These are phyloP conservation scores for Aurelia coerulea DNA, from an alignment of 30 jellyfish, hydroid and myxozoan genomes.

Conservation along the genomic window DNA sequence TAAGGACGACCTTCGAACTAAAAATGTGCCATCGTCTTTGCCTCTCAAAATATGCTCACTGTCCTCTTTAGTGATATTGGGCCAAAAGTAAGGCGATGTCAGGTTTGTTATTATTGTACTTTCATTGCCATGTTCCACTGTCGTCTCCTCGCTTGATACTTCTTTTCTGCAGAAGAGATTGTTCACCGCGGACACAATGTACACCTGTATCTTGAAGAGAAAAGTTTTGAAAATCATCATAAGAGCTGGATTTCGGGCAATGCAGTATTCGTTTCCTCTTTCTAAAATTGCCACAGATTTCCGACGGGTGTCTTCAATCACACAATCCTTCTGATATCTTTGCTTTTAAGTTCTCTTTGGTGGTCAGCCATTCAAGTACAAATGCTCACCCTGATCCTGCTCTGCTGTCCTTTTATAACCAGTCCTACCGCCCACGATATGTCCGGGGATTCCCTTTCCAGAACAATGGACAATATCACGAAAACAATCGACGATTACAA, in stretches of 20 bases:
- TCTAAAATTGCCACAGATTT: too few species aligned
- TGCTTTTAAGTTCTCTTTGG: too few species aligned
- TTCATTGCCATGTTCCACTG: not conserved
- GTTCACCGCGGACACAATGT: not conserved
- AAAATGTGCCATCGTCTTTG: conserved; percentile 46
- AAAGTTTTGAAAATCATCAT: not conserved
- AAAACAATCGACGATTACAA: too few species aligned
- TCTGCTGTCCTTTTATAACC: too few species aligned
- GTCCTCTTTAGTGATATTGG: conserved; percentile 5
- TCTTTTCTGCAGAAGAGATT: not conserved
- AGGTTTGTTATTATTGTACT: not conserved
- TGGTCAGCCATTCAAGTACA: too few species aligned
- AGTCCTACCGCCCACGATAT: too few species aligned
- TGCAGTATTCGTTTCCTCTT: too few species aligned
- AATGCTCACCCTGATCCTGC: too few species aligned
- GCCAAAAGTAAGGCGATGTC: conserved; percentile 62
- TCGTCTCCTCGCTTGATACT: not conserved
- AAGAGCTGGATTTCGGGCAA: not conserved
- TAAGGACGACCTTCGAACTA: not conserved
- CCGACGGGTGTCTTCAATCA: too few species aligned
- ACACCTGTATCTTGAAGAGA: not conserved
- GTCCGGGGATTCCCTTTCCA: too few species aligned
- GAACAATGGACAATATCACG: too few species aligned
- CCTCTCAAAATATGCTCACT: conserved; percentile 19
- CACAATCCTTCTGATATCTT: too few species aligned